Conservation (phyloP, 2,113 vertebrate genomes). For the Empidonax traillii region DNA sequence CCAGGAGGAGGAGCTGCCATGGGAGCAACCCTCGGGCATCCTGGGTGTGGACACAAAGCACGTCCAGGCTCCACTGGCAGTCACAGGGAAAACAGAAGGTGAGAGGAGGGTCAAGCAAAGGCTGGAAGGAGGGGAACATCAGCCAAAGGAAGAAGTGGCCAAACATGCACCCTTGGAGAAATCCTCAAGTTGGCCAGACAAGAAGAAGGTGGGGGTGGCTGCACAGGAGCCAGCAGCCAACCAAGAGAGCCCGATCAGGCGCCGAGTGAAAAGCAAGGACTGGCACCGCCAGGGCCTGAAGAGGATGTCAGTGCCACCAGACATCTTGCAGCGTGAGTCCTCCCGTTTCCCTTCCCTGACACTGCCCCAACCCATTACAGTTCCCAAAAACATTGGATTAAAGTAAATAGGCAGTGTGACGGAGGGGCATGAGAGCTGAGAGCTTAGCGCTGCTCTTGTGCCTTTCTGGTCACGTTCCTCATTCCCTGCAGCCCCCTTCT, state of each 20-base stretch:
- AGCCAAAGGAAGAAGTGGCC: neutral
- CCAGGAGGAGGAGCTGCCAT: neutral
- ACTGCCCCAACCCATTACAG: neutral
- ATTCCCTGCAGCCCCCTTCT: neutral
- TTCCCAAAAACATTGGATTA: neutral
- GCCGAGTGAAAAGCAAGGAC: constrained; percentile 61
- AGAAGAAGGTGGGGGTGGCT: neutral
- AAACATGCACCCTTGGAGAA: constrained; percentile 73
- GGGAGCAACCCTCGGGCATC: neutral
- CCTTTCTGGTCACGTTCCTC: neutral
- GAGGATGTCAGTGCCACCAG: constrained; percentile 67
- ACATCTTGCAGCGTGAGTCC: constrained; percentile 39
- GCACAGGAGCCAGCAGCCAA: neutral
- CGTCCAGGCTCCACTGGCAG: neutral
- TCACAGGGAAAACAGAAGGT: neutral
- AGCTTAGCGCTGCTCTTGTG: neutral
- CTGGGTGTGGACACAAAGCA: neutral
- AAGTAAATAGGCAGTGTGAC: neutral
- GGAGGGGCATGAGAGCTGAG: neutral
- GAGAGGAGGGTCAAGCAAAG: neutral
- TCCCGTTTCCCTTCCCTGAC: neutral
- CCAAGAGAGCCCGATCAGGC: constrained; percentile 14
- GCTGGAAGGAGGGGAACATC: neutral
- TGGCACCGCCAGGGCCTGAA: constrained; percentile 77
- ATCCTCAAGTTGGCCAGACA: constrained; percentile 74